Percentiles rank a stretch among this genome's conserved stretches.
phyloP scores from a whole-genome alignment of 2,113 vertebrate species.

The Centrocercus urophasianus region DNA sequence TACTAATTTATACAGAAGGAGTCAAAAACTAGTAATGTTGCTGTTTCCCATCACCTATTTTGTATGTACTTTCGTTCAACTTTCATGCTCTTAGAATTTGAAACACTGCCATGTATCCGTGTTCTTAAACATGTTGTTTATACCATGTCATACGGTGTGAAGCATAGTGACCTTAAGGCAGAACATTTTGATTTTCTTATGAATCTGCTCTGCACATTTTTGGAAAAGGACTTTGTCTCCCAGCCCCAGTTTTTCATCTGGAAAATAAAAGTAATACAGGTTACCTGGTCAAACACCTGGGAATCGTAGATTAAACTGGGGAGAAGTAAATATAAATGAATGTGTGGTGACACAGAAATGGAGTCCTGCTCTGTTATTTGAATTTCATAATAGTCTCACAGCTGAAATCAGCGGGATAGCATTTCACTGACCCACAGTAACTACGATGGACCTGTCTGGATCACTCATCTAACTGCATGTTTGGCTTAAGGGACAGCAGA shows the following conservation, averaged over 20 bases:
- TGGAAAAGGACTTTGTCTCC: not conserved
- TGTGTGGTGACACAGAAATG: not conserved
- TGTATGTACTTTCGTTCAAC: not conserved
- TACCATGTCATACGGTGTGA: rapidly evolving
- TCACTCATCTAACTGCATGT: not conserved
- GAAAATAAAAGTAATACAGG: not conserved
- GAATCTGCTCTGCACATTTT: not conserved
- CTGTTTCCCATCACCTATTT: rapidly evolving
- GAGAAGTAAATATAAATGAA: not conserved
- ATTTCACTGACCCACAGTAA: not conserved
- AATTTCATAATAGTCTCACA: not conserved
- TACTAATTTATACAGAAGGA: not conserved
- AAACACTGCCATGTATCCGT: not conserved
- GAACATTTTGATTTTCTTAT: not conserved
- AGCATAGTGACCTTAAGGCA: not conserved
- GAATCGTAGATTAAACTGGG: not conserved
- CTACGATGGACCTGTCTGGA: no score
- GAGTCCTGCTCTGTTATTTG: not conserved
- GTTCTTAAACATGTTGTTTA: not conserved
- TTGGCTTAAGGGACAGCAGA: slow-evolving; percentile 14
- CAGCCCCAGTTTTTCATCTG: not conserved
- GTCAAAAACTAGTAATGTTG: rapidly evolving
- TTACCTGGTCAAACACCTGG: not conserved
- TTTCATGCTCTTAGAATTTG: not conserved
- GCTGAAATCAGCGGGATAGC: not conserved